Percentiles rank a stretch among this genome's conserved stretches.
phyloP scores from a whole-genome alignment of 2,888 invertebrate genomes.

The Oxyteleia sp. region DNA sequence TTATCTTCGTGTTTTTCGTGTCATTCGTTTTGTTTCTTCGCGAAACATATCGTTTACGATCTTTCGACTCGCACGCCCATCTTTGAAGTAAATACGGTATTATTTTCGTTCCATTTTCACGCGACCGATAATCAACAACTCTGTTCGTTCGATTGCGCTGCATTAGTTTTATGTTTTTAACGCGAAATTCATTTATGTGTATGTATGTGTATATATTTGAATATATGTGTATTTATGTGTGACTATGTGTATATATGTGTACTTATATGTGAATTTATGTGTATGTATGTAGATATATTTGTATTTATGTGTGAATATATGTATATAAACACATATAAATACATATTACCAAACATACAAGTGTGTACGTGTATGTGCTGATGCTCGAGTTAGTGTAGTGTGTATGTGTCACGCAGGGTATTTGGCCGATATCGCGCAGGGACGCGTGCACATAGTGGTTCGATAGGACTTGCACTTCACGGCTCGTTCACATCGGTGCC shows the following conservation, averaged over 20 bases:
- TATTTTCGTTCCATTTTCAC: constrained; percentile 54
- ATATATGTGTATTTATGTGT: too few relatives aligned
- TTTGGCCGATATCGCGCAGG: constrained; percentile 73
- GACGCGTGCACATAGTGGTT: constrained; percentile 66
- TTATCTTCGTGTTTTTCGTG: constrained; percentile 8
- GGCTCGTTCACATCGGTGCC: constrained; percentile 86
- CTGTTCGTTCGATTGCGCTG: constrained; percentile 18
- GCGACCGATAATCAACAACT: constrained; percentile 37
- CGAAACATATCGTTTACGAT: constrained; percentile 39
- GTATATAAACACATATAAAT: too few relatives aligned
- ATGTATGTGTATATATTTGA: too few relatives aligned
- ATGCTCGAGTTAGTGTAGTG: constrained; percentile 7
- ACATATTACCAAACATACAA: too few relatives aligned
- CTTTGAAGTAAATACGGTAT: constrained; percentile 33
- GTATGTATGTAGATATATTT: too few relatives aligned
- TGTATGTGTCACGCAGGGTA: constrained; percentile 61
- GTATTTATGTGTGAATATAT: too few relatives aligned
- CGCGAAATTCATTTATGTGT: constrained; percentile 44
- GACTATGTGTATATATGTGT: too few relatives aligned
- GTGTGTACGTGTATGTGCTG: constrained; percentile 33
- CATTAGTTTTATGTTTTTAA: constrained; percentile 56
- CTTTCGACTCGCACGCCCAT: constrained; percentile 16
- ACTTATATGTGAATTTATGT: too few relatives aligned
- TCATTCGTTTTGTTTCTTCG: too few relatives aligned
- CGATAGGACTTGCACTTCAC: constrained; percentile 82